Base-by-base conservation (phyloP, 2,113 vertebrate genomes). In the Platichthys stellatus region DNA sequence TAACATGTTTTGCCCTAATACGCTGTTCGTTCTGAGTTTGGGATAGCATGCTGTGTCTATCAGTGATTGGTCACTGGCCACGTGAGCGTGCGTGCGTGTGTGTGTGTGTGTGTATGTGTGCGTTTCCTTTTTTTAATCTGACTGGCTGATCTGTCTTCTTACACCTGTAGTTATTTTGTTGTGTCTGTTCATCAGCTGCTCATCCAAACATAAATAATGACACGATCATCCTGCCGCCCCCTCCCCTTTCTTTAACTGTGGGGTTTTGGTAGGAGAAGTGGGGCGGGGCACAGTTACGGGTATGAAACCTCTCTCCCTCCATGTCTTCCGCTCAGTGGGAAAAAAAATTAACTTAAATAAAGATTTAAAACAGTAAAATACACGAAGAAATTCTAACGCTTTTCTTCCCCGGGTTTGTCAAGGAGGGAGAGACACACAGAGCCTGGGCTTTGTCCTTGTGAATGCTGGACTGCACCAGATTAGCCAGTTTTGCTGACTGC, bases 391-490 rank as follows among this genome's bases (percentile, higher is more conserved):
- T 43, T 5, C 6, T 7, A 5, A 31, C 6, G 31, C 7, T 31
- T 31, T 31, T 31, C 21, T 69, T 70, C 35, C 49, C 35, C 15
- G 57, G 40, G 82, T 91, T 92, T 75, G 90, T 82, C 90, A 81
- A 90, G 90, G 92, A 92, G 90, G 91, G 87, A 92, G 92, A 92
- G 86, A 93, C 86, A 92, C 79, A 77, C 84, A 68, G 85, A 90
- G 90, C 90, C 89, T 89, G 81, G 88, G 88, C 93, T 91, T 77
- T 83, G 86, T 92, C 88, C 76, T 86, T 90, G 86, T 91, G 93
- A 94, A 94, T 94, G 94, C 91, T 86, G 74, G 90, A 72, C 89
- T 92, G 90, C 92, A 94, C 92, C 92, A 89, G 87, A 90, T 89
- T 93, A 93, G 92, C 79, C 87, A 88, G 88, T 92, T 90, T 85